Conservation (phyloP, 2,888 invertebrate genomes). For the Bedellia somnulentella region DNA sequence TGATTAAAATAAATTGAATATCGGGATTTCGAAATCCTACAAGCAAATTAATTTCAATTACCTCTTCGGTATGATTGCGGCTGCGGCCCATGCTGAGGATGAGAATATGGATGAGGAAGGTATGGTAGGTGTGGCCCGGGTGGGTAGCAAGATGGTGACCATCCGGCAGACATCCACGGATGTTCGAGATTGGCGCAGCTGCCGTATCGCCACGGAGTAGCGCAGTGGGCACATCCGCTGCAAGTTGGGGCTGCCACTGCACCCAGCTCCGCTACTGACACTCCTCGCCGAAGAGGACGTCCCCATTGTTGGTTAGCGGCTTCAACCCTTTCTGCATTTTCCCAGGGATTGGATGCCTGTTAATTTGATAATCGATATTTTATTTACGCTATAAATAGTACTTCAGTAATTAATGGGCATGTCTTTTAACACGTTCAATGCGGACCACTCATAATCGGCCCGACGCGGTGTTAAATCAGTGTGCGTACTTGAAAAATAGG, state of each 20-base stretch:
- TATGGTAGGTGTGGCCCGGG: slow-evolving; percentile 16
- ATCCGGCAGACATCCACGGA: slow-evolving; percentile 18
- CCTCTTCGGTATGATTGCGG: slow-evolving; percentile 44
- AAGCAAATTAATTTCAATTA: slow-evolving; percentile 10
- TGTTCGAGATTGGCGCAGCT: slow-evolving; percentile 47
- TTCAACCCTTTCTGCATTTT: slow-evolving; percentile 17
- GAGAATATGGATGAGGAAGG: slow-evolving; percentile 17
- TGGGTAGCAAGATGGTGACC: slow-evolving; percentile 13
- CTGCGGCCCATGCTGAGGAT: slow-evolving; percentile 29
- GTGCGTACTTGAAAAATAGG: too few species aligned
- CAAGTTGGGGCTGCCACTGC: slow-evolving; percentile 14
- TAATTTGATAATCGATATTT: too few species aligned
- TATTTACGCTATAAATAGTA: too few species aligned
- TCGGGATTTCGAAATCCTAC: not conserved
- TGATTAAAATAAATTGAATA: not conserved
- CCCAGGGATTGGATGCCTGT: too few species aligned
- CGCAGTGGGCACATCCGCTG: slow-evolving; percentile 18
- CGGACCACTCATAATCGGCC: too few species aligned
- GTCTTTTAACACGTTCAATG: too few species aligned
- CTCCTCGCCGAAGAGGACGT: slow-evolving; percentile 38
- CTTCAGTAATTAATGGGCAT: too few species aligned
- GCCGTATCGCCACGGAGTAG: slow-evolving; percentile 39
- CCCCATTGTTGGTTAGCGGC: slow-evolving; percentile 23
- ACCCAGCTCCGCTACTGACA: slow-evolving; percentile 40
- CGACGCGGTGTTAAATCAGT: too few species aligned